A percentile compares a stretch with the other conserved stretches of the same genome.
phyloP scores from a whole-genome alignment of 2,113 vertebrate genomes.

The Gallinago jamesoni region DNA sequence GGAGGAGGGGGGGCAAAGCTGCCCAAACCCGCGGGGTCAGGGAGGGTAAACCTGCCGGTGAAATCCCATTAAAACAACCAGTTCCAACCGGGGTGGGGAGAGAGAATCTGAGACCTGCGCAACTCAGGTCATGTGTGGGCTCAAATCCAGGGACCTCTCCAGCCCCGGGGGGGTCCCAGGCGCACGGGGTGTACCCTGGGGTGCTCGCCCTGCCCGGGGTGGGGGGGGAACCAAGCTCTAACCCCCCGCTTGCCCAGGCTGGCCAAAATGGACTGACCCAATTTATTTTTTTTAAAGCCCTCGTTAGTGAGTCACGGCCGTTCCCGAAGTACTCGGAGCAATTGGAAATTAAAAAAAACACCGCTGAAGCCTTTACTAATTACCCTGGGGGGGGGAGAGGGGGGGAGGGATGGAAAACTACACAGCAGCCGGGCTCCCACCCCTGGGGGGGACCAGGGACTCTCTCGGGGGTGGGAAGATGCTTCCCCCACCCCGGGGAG shows the following conservation, averaged over 20 bases:
- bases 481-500: background rate
- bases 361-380: background rate
- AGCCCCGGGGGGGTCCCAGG: rapidly evolving
- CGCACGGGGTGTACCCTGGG: rapidly evolving
- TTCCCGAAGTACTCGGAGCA: background rate
- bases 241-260: background rate
- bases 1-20: background rate
- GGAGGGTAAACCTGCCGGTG: background rate
- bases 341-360: background rate
- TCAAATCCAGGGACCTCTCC: background rate
- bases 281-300: background rate
- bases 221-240: background rate
- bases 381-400: background rate
- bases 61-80: conserved; percentile 42
- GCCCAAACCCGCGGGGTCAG: background rate
- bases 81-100: background rate
- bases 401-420: background rate
- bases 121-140: background rate
- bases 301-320: background rate
- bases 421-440: background rate
- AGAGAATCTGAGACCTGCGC: background rate
- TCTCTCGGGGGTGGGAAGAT: background rate
- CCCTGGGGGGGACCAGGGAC: background rate
- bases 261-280: background rate
- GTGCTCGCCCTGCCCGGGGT: too few species aligned